A percentile compares a stretch with the other conserved stretches of the same genome.
phyloP scores from a whole-genome alignment of 2,113 vertebrate genomes.

The Dasyurus viverrinus region DNA sequence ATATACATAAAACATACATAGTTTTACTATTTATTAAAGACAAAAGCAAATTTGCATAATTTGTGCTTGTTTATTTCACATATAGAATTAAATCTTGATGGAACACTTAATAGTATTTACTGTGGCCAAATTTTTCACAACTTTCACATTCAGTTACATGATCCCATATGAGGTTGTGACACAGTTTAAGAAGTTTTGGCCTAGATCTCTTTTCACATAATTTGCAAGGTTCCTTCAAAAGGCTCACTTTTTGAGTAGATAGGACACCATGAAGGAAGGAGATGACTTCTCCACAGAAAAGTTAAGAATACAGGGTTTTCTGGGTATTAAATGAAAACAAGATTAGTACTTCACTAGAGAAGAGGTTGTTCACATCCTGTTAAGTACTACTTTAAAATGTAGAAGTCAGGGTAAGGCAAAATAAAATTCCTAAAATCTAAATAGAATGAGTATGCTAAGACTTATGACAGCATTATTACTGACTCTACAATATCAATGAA shows the following conservation, averaged over 20 bases:
- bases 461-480: not conserved
- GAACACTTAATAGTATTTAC: too few species aligned
- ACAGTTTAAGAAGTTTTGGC: too few species aligned
- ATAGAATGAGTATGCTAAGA: not conserved
- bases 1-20: too few species aligned
- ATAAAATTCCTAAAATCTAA: not conserved
- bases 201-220: not conserved
- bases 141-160: too few species aligned
- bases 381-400: not conserved
- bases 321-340: not conserved
- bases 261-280: not conserved
- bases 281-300: not conserved
- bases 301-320: not conserved
- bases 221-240: not conserved
- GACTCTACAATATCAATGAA: not conserved
- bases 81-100: too few species aligned
- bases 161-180: too few species aligned
- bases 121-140: too few species aligned
- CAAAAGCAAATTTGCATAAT: too few species aligned
- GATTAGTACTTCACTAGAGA: not conserved
- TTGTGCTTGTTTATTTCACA: too few species aligned
- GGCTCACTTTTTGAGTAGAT: not conserved
- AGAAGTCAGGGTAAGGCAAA: not conserved
- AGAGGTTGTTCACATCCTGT: not conserved
- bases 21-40: too few species aligned